A percentile compares a stretch with the other conserved stretches of the same genome.
Conservation (phyloP, 2,888 invertebrate species). For the Sphecodes monilicornis region DNA sequence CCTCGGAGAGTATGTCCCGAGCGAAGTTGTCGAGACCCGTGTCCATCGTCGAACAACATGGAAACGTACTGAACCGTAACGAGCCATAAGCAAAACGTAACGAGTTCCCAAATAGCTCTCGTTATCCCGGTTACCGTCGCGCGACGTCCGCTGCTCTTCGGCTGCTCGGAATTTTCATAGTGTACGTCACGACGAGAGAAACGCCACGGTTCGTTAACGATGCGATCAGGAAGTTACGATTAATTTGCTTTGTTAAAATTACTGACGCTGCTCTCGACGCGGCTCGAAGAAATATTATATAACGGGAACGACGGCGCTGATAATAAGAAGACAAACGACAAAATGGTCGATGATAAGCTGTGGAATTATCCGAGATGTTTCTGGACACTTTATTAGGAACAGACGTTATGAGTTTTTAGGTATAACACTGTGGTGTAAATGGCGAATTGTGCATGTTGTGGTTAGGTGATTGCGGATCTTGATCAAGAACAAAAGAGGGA, state of each 20-base stretch:
- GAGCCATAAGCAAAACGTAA: slow-evolving; percentile 58
- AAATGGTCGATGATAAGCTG: not conserved
- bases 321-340: not conserved
- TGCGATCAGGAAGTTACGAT: slow-evolving; percentile 1
- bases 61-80: slow-evolving; percentile 53
- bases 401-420: not conserved
- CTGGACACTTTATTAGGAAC: not conserved
- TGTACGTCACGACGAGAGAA: not conserved
- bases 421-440: too few relatives aligned
- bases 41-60: slow-evolving; percentile 54
- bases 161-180: not conserved
- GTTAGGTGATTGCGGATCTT: too few relatives aligned
- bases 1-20: slow-evolving; percentile 25
- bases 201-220: not conserved
- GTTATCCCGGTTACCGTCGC: slow-evolving; percentile 45
- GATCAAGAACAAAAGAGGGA: too few relatives aligned
- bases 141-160: slow-evolving; percentile 25
- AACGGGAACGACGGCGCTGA: not conserved
- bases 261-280: not conserved
- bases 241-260: slow-evolving; percentile 10
- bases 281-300: not conserved
- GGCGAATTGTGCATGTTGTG: not conserved
- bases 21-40: slow-evolving; percentile 51
- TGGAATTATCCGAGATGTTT: not conserved
- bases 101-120: slow-evolving; percentile 65